phyloP scores from a whole-genome alignment of 2,797 vertebrate genomes.

The Moxostoma hubbsi region DNA sequence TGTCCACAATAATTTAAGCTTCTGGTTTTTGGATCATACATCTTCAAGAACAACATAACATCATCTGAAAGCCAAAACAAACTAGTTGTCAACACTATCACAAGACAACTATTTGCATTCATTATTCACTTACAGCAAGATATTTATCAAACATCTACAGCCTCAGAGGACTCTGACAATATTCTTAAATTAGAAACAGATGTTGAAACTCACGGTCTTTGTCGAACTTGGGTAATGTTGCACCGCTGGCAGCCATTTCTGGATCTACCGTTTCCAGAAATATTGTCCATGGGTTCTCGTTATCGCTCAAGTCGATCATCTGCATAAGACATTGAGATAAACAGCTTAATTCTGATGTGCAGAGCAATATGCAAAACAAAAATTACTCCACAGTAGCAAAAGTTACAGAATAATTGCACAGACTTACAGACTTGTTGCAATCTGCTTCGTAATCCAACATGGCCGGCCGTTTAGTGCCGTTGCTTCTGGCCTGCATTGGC shows the following conservation, averaged over 20 bases:
- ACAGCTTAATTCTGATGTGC: not conserved
- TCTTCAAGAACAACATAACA: slow-evolving; percentile 99
- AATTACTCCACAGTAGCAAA: not conserved
- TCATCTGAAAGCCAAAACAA: slow-evolving; percentile 81
- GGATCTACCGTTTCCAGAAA: slow-evolving; percentile 99
- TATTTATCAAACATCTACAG: not conserved
- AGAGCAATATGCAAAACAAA: not conserved
- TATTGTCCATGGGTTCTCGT: slow-evolving; percentile 99
- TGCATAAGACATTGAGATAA: slow-evolving; percentile 59
- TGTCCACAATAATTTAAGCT: slow-evolving; percentile 99
- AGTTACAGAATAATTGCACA: not conserved
- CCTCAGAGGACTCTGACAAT: not conserved
- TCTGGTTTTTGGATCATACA: slow-evolving; percentile 99
- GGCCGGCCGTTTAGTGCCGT: slow-evolving; percentile 96
- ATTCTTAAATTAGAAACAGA: not conserved
- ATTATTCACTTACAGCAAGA: not conserved
- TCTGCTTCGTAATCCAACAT: slow-evolving; percentile 99
- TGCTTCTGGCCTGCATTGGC: slow-evolving; percentile 99
- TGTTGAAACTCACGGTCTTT: slow-evolving; percentile 92
- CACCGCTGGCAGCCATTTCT: slow-evolving; percentile 96
- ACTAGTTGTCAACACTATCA: not conserved
- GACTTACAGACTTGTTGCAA: slow-evolving; percentile 92
- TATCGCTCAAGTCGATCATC: slow-evolving; percentile 99
- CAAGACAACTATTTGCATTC: not conserved
- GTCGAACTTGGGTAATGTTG: slow-evolving; percentile 98